phyloP scores from a whole-genome alignment of 2,797 vertebrate genomes.

The Florisuga fusca region DNA sequence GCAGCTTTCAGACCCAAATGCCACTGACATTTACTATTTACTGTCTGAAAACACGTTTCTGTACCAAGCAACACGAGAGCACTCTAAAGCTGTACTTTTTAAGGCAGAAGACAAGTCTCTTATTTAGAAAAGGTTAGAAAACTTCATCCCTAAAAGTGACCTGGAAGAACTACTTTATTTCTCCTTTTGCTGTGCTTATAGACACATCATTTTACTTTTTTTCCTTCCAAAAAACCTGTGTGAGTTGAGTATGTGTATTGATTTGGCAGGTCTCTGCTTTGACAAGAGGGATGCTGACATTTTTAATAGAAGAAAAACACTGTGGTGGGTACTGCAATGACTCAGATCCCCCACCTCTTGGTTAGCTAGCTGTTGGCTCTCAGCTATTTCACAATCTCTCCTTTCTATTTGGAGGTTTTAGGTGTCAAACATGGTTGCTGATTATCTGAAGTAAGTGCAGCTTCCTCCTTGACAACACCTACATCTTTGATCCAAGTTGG shows the following conservation, averaged over 20 bases:
- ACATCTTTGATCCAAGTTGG: neutral
- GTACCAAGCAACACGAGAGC: neutral
- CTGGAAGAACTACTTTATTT: neutral
- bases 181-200: neutral
- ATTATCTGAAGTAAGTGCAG: neutral
- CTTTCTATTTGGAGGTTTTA: neutral
- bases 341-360: neutral
- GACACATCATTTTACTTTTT: too few species aligned
- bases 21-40: neutral
- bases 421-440: neutral
- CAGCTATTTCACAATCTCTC: neutral
- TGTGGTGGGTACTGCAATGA: neutral
- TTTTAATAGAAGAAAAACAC: neutral
- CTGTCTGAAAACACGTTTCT: neutral
- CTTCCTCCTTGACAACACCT: neutral
- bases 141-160: neutral
- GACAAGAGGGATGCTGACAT: neutral
- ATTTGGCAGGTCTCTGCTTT: neutral
- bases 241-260: neutral
- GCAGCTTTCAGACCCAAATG: neutral
- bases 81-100: neutral
- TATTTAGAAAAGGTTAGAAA: neutral
- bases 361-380: neutral
- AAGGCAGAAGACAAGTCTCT: neutral
- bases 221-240: fast-evolving